Evolutionary conservation across 2,888 invertebrate species (phyloP), one percentile per base, ranked within the genome.

Genomic region (Lasiommata megera): DNA sequence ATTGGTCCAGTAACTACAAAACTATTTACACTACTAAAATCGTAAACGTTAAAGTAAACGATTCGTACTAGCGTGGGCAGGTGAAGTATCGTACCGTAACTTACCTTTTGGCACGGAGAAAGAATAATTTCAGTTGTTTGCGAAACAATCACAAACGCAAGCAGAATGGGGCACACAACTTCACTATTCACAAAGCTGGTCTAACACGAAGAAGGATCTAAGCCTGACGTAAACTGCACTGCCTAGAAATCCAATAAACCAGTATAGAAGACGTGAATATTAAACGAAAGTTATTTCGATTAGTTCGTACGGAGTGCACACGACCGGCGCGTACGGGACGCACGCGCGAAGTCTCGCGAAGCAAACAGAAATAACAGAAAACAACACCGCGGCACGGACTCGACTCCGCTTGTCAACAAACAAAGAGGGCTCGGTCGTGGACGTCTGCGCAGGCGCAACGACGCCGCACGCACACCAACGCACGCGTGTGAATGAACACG

Each of bases 361-460:
- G 75, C 70, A 72, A 72, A 71, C 71, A 72, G 67, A 57, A 69
- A 46, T 46, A 31, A 44, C 31, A 46, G 46, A 66, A 57, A 76
- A 74, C 73, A 75, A 73, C 64, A 52, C 54, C 47, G 57, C 62
- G 54, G 61, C 73, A 67, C 17, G 17, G 18, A 3, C 31, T 6
- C 29, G 12, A 29, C 44, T 29, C 44, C 16, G 88, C 88, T 88
- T 88, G 88, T 88, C 88, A 88, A 88, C 88, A 88, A 88, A 88
- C 88, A 88, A 87, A 88, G 88, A 85, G 81, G 80, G 82, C 82
- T 81, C 78, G 83, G 72, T 77, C 46, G 46, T 8, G 12, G 76
- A 69, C 72, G 75, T 73, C 74, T 74, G 82, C 84, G 84, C 86
- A 83, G 76, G 82, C 84, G 83, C 82, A 73, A 69, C 76, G 73